Percentiles rank a stretch among this genome's conserved stretches.
These are phyloP conservation scores for Gorsachius magnificus DNA, from an alignment of 2,797 vertebrate species.

Conservation along the genomic window DNA sequence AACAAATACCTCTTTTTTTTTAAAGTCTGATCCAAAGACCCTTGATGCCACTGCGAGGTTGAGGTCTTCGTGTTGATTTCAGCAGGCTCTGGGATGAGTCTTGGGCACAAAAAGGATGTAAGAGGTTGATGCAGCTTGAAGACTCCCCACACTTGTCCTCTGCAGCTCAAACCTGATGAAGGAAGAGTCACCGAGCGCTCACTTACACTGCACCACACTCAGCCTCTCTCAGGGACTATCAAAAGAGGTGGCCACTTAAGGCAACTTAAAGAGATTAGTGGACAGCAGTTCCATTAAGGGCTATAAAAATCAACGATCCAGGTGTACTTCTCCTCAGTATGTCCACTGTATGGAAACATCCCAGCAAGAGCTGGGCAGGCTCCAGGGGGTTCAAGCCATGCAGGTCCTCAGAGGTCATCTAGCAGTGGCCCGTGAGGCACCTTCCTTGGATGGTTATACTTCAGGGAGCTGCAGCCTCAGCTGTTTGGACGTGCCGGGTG, in stretches of 20 bases:
- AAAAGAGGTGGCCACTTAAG: background rate
- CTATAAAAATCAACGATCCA: background rate
- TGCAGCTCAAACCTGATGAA: background rate
- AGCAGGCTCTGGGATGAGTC: background rate
- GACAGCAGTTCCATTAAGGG: background rate
- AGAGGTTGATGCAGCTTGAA: background rate
- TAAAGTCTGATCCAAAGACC: background rate
- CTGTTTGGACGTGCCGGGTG: background rate
- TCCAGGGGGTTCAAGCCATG: background rate
- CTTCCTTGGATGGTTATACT: background rate
- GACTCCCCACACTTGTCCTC: background rate
- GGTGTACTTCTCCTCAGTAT: background rate
- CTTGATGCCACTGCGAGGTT: fast-evolving
- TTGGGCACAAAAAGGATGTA: background rate
- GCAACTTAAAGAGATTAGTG: background rate
- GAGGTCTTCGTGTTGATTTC: background rate
- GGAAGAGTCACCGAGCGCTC: background rate
- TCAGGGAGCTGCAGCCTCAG: background rate
- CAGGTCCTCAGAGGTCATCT: background rate
- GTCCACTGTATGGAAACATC: background rate
- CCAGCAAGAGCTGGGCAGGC: background rate
- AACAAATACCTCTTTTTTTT: background rate
- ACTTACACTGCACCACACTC: fast-evolving
- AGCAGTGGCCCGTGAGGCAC: background rate
- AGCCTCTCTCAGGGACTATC: background rate